Evolutionary conservation across 2,888 invertebrate genomes (phyloP).

Genomic region (Rhodophaea formosa): DNA sequence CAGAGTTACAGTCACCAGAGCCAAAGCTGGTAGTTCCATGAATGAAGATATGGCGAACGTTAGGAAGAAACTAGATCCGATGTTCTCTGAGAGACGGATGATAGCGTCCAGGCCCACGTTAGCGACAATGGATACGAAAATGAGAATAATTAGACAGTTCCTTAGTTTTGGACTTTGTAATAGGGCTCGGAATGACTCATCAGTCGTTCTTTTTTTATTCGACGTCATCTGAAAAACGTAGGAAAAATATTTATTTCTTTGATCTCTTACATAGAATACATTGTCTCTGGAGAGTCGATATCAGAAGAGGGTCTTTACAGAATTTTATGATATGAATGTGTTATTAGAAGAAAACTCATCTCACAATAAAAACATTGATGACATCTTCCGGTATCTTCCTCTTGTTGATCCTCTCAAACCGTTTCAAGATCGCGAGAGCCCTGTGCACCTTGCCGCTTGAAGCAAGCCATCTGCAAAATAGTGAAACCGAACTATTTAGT

Average conservation of each 20-base stretch:
- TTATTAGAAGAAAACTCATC: conserved; percentile 22
- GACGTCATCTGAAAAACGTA: conserved; percentile 29
- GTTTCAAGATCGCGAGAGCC: conserved; percentile 49
- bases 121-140: conserved; percentile 44
- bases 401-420: conserved; percentile 54
- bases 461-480: conserved; percentile 48
- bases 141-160: conserved; percentile 38
- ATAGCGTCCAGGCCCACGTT: conserved; percentile 53
- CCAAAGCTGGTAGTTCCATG: conserved; percentile 48
- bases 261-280: too few relatives aligned
- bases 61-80: conserved; percentile 56
- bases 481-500: too few relatives aligned
- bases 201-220: conserved; percentile 35
- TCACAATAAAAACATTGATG: conserved; percentile 55
- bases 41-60: conserved; percentile 55
- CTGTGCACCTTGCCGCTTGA: conserved; percentile 47
- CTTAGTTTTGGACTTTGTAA: conserved; percentile 41
- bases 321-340: too few relatives aligned
- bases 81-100: conserved; percentile 54
- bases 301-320: too few relatives aligned
- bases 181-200: conserved; percentile 41
- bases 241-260: too few relatives aligned
- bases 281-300: too few relatives aligned
- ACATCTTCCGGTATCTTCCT: conserved; percentile 51
- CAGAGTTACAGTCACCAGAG: conserved; percentile 31